A percentile compares a stretch with the other conserved stretches of the same genome.
Conservation (phyloP, 2,113 vertebrate genomes). For the Tupaia chinensis region DNA sequence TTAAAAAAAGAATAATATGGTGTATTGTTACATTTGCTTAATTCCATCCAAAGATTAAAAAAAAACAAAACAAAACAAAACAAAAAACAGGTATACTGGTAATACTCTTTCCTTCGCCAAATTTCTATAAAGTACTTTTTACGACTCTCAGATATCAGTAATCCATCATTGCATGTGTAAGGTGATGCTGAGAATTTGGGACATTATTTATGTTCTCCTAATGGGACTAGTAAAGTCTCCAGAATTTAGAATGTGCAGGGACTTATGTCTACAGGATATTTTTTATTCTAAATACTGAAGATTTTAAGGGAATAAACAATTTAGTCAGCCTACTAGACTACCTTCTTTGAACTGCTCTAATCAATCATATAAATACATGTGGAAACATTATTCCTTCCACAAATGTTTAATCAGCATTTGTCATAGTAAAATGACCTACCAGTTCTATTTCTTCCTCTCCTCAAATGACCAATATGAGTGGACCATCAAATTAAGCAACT, state of each 20-base stretch:
- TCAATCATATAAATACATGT: slow-evolving; percentile 74
- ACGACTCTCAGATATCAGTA: not conserved
- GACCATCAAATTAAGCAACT: slow-evolving; percentile 68
- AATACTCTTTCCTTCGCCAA: not conserved
- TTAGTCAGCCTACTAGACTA: slow-evolving; percentile 70
- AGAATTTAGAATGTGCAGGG: slow-evolving; percentile 42
- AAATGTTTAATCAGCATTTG: slow-evolving; percentile 70
- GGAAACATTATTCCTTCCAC: slow-evolving; percentile 59
- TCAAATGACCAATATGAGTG: slow-evolving; percentile 75
- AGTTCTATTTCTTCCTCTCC: slow-evolving; percentile 49
- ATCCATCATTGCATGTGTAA: not conserved
- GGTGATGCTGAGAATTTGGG: not conserved
- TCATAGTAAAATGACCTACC: slow-evolving; percentile 51
- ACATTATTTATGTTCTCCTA: slow-evolving; percentile 48
- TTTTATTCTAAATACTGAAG: slow-evolving; percentile 75
- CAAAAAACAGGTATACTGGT: not conserved
- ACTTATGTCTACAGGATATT: slow-evolving; percentile 59
- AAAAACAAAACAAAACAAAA: not conserved
- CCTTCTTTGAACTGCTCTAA: slow-evolving; percentile 78
- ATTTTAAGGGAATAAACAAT: slow-evolving; percentile 65
- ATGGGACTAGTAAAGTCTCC: slow-evolving; percentile 18
- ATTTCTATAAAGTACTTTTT: not conserved
- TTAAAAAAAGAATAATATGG: not conserved
- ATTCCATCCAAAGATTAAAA: slow-evolving; percentile 1
- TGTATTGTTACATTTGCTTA: slow-evolving; percentile 7